phyloP scores from a whole-genome alignment of 2,113 vertebrate species.

The Scytalopus superciliaris region DNA sequence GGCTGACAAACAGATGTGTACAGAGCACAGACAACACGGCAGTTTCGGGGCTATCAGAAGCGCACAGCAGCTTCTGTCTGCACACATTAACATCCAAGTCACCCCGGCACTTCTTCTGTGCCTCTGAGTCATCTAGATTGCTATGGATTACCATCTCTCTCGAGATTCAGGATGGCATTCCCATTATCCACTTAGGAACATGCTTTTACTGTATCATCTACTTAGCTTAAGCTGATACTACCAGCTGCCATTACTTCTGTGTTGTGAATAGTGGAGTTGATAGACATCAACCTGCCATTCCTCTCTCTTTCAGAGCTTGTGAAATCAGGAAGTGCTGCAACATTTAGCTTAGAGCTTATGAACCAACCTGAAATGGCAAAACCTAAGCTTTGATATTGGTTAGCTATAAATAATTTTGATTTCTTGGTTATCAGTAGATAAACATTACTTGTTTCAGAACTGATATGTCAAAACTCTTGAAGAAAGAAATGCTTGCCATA shows the following conservation, averaged over 20 bases:
- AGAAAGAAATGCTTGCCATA: background rate
- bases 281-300: background rate
- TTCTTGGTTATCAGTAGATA: background rate
- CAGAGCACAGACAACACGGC: background rate
- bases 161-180: slow-evolving; percentile 20
- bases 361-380: background rate
- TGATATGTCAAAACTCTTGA: background rate
- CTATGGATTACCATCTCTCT: slow-evolving; percentile 11
- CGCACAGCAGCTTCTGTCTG: background rate
- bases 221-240: background rate
- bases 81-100: slow-evolving; percentile 22
- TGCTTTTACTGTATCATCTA: slow-evolving; percentile 24
- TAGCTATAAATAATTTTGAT: background rate
- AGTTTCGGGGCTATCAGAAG: background rate
- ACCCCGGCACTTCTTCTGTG: background rate
- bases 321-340: background rate
- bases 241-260: background rate
- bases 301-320: background rate
- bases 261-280: background rate
- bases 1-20: background rate
- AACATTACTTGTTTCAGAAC: background rate
- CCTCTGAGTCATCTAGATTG: background rate
- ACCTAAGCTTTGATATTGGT: background rate
- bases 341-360: background rate
- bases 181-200: slow-evolving; percentile 51